Base-by-base conservation (phyloP, 2,113 vertebrate species). In the Xenus cinereus region DNA sequence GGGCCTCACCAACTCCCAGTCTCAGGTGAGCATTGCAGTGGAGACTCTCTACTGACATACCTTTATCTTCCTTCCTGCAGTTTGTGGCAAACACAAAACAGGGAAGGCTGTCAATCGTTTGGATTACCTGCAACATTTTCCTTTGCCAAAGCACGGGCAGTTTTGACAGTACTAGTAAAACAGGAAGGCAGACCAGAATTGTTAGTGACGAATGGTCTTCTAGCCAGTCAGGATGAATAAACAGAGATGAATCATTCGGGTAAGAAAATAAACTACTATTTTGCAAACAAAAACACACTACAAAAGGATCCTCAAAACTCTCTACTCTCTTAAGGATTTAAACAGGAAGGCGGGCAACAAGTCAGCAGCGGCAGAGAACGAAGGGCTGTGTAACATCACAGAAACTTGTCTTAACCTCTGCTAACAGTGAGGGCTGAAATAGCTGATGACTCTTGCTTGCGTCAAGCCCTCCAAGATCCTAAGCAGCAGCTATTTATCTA, bases 401-500 rank as follows among this genome's bases (percentile, higher is more conserved):
- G 59, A 78, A 80, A 89, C 46, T 39, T 59, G 69, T 50, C 84
- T 59, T 54, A 80, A 83, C 43, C 60, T 84, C 91, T 4, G 2
- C 89, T 37, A 93, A 83, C 83, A 95, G 87, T 90, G 90, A 94
- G 75, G 50, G 79, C 83, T 90, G 92, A 90, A 90, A 84, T 33
- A 95, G 95, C 45, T 73, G 85, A 80, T 82, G 94, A 83, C 69
- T 92, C 91, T 14, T 87, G 90, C 59, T 96, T 84, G 56, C 24
- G 2, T 87, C 79, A 84, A 83, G 41, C 16, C 11, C 64, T 63
- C n/a, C 46, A 54, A 67, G 41, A 90, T 51, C 93, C 89, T 62
- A 86, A 97, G 84, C 84, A 93, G 56, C 79, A 76, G 45, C 33
- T 76, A 67, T 63, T 67, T 73, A 93, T 69, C 74, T 41, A 43